phyloP scores from a whole-genome alignment of 1,140 invertebrate species.

The Hyphantria cunea region DNA sequence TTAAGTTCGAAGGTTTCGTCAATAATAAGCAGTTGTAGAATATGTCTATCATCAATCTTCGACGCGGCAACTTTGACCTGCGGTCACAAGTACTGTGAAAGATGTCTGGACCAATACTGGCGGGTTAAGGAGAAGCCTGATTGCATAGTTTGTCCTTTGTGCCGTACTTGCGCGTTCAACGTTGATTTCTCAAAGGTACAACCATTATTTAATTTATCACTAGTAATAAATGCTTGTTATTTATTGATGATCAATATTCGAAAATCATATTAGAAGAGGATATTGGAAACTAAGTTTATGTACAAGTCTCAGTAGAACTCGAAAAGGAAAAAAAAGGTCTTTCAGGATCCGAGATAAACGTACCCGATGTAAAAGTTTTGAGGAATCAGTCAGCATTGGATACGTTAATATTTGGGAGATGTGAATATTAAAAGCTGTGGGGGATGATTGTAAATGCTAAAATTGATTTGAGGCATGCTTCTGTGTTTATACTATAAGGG shows the following conservation, averaged over 20 bases:
- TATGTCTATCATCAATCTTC: constrained; percentile 34
- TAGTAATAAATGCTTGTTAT: too few species aligned
- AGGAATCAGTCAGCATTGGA: too few species aligned
- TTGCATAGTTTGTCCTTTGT: constrained; percentile 38
- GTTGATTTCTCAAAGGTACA: constrained; percentile 34
- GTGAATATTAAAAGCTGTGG: too few species aligned
- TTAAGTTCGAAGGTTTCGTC: constrained; percentile 16
- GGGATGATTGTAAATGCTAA: too few species aligned
- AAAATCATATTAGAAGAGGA: not conserved
- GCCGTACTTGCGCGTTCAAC: constrained; percentile 30
- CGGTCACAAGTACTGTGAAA: constrained; percentile 40
- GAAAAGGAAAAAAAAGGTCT: too few species aligned
- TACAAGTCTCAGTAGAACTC: too few species aligned
- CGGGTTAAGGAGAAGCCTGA: constrained; percentile 26
- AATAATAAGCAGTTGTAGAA: constrained; percentile 33
- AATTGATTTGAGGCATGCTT: too few species aligned
- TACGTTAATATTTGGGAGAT: too few species aligned
- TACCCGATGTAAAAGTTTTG: too few species aligned
- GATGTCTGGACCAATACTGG: constrained; percentile 37
- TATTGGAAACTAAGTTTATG: not conserved
- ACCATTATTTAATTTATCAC: too few species aligned
- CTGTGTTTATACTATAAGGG: too few species aligned
- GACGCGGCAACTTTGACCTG: constrained; percentile 31
- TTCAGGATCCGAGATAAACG: too few species aligned
- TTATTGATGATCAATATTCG: not conserved